A percentile compares a stretch with the other conserved stretches of the same genome.
These are phyloP conservation scores for Grapholita molesta DNA, from an alignment of 1,140 invertebrate species.

Conservation along the genomic window DNA sequence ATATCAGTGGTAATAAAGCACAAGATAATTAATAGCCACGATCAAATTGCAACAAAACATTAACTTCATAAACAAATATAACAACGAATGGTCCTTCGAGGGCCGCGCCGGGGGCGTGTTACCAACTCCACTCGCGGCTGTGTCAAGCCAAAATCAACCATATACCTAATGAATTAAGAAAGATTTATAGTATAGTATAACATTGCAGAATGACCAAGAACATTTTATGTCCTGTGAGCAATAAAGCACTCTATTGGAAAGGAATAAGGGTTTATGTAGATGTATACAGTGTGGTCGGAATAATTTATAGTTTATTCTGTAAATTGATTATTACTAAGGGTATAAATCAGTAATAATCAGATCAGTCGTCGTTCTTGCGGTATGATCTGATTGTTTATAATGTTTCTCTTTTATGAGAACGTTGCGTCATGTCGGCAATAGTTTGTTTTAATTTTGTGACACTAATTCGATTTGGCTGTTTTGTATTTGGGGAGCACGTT, in stretches of 20 bases:
- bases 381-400: conserved; percentile 43
- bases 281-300: neutral
- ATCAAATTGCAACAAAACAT: conserved; percentile 10
- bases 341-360: conserved; percentile 57
- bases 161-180: neutral
- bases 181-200: neutral
- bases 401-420: conserved; percentile 27
- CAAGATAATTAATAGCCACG: neutral
- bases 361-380: conserved; percentile 43
- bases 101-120: conserved; percentile 3
- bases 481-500: neutral
- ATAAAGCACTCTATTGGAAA: neutral
- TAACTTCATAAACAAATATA: conserved; percentile 7
- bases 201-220: neutral
- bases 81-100: neutral
- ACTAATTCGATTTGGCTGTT: neutral
- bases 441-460: conserved; percentile 8
- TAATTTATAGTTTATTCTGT: conserved; percentile 57
- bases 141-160: neutral
- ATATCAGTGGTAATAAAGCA: neutral
- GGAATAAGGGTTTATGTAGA: neutral
- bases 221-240: too few relatives aligned
- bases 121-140: neutral
- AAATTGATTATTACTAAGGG: conserved; percentile 59
- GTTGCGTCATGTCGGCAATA: neutral